A percentile compares a stretch with the other conserved stretches of the same genome.
phyloP scores from a whole-genome alignment of 2,113 vertebrate genomes.

The Esox niger region DNA sequence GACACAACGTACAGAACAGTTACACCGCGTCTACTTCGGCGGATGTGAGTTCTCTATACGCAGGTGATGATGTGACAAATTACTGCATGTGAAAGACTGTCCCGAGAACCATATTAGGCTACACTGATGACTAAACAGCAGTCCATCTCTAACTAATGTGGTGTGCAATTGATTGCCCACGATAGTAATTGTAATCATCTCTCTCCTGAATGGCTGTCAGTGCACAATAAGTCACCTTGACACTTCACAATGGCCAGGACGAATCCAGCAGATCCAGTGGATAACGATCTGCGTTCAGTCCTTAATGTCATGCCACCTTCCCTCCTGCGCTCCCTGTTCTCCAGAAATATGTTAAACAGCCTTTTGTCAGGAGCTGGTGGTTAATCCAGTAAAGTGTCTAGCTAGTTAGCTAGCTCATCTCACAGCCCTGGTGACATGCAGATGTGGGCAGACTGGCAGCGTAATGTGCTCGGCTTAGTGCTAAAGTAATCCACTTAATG shows the following conservation, averaged over 20 bases:
- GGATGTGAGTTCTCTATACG: too few species aligned
- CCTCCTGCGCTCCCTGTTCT: neutral
- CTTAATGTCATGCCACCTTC: neutral
- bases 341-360: neutral
- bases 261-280: conserved; percentile 19
- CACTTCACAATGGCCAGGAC: neutral
- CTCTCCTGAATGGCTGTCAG: neutral
- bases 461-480: conserved; percentile 1
- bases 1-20: conserved; percentile 25
- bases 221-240: neutral
- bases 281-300: neutral
- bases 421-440: conserved; percentile 54
- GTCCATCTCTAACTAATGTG: neutral
- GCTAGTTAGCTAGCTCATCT: conserved; percentile 34
- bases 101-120: neutral
- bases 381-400: conserved; percentile 38
- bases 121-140: neutral
- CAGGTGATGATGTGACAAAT: too few species aligned
- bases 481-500: conserved; percentile 20
- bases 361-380: conserved; percentile 22
- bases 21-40: neutral
- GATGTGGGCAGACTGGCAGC: conserved; percentile 46
- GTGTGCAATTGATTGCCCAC: conserved; percentile 2
- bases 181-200: neutral
- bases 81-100: neutral